These are phyloP conservation scores for Melanerpes aurifrons DNA, from an alignment of 2,113 vertebrate species.

Conservation along the genomic window DNA sequence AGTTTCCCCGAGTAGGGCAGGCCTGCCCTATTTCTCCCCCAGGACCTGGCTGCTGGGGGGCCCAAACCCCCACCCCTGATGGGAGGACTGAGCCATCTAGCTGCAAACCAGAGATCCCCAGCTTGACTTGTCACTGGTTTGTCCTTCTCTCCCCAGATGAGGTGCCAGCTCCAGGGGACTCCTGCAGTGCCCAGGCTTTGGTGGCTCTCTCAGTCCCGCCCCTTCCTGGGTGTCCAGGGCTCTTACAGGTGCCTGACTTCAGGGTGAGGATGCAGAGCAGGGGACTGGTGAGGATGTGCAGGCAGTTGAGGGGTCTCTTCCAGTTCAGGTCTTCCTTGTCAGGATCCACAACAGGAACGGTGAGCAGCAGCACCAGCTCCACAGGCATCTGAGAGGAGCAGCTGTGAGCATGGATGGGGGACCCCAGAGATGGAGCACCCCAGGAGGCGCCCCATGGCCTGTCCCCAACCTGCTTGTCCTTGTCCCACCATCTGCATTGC, in stretches of 20 bases:
- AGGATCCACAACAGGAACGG: slow-evolving; percentile 87
- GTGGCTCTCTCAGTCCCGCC: neutral
- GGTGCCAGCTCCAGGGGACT: neutral
- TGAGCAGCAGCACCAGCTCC: slow-evolving; percentile 89
- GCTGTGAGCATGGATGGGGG: neutral
- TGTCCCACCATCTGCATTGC: neutral
- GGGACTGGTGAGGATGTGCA: slow-evolving; percentile 87
- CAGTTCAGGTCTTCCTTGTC: slow-evolving; percentile 93
- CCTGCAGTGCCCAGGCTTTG: neutral
- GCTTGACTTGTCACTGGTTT: neutral
- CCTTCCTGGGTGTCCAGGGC: neutral
- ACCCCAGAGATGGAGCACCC: neutral
- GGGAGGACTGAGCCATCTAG: neutral
- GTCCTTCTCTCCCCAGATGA: neutral
- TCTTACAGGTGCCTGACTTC: slow-evolving; percentile 90
- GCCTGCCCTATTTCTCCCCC: too few species aligned
- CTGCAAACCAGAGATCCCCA: neutral
- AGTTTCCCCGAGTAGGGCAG: neutral
- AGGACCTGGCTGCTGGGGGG: neutral
- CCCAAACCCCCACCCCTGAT: neutral
- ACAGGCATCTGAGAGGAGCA: slow-evolving; percentile 78
- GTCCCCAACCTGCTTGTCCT: neutral
- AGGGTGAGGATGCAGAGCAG: slow-evolving; percentile 86
- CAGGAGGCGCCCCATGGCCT: neutral
- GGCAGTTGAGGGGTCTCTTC: slow-evolving; percentile 94